Evolutionary conservation across 2,113 vertebrate genomes (phyloP), one percentile per base, ranked within the genome.

Genomic region (Callocephalon fimbriatum): DNA sequence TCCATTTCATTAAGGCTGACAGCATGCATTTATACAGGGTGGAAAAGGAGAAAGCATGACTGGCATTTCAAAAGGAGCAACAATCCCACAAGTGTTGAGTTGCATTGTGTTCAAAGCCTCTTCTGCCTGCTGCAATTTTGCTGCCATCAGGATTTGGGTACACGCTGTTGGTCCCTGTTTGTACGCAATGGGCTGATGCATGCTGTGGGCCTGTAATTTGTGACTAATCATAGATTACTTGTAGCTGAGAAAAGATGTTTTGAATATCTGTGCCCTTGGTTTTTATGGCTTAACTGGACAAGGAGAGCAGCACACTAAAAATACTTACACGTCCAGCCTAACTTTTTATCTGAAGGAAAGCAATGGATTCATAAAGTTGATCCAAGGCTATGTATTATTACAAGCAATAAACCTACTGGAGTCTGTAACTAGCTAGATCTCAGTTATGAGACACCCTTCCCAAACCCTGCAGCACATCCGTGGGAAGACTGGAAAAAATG

Each of bases 111-210:
- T 73, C 17, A 16, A 27, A 86, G 72, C 76, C 50, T 38, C 32
- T 71, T 48, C n/a, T 71, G 53, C 25, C 31, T 44, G 31, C 68
- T 35, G 59, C 6, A 65, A 51, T 63, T 56, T 25, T 65, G 56
- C 75, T 67, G 83, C 74, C 37, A 10, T 37, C 58, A 23, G 6
- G 84, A 12, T 22, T 50, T 48, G 56, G 80, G 75, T 5, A 20
- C 23, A 2, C 0, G 0, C 51, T 0, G 0, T 12, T 25, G 18
- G 10, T 22, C 17, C 45, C 37, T 0, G 2, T 7, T 40, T 80
- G 56, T 21, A 1, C 18, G 32, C 20, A 1, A 13, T 1, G 3
- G 40, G 32, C 37, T 13, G 35, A 4, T 23, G 54, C 10, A 0
- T 12, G 37, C 68, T 4, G 0, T 4, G 13, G 86, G 31, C 38